phyloP scores from a whole-genome alignment of 2,113 vertebrate genomes.

The Gallinago jamesoni region DNA sequence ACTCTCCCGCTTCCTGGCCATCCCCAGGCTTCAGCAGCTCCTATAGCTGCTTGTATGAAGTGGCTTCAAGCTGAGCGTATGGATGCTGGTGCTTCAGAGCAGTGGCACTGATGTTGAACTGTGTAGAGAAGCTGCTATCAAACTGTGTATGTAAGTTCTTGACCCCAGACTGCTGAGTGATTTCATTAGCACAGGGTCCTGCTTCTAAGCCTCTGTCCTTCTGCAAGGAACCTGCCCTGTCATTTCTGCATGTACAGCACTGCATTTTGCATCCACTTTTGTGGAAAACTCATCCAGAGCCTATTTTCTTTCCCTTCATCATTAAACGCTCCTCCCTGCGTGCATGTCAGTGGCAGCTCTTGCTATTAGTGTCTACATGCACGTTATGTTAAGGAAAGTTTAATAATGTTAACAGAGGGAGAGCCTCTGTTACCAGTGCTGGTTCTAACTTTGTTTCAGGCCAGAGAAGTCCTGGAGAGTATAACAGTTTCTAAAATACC shows the following conservation, averaged over 20 bases:
- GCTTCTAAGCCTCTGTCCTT: background rate
- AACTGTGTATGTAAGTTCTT: background rate
- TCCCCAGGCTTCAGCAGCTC: background rate
- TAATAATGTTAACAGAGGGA: background rate
- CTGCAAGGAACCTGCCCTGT: background rate
- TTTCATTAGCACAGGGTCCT: background rate
- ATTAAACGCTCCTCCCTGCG: background rate
- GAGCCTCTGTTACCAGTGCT: background rate
- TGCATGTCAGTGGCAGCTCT: background rate
- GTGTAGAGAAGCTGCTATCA: background rate
- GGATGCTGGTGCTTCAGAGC: background rate
- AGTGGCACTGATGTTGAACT: background rate
- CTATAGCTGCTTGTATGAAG: background rate
- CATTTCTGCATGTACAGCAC: background rate
- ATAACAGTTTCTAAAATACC: conserved; percentile 12
- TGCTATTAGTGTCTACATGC: background rate
- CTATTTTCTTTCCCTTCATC: background rate
- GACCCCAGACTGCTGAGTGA: background rate
- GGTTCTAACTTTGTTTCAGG: background rate
- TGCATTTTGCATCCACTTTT: background rate
- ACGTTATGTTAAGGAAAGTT: background rate
- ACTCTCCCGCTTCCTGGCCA: background rate
- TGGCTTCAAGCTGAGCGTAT: background rate
- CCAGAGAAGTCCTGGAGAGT: conserved; percentile 28
- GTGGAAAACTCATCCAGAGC: background rate